Base-by-base conservation (phyloP, 2,888 invertebrate species). In the Phorcus lineatus region DNA sequence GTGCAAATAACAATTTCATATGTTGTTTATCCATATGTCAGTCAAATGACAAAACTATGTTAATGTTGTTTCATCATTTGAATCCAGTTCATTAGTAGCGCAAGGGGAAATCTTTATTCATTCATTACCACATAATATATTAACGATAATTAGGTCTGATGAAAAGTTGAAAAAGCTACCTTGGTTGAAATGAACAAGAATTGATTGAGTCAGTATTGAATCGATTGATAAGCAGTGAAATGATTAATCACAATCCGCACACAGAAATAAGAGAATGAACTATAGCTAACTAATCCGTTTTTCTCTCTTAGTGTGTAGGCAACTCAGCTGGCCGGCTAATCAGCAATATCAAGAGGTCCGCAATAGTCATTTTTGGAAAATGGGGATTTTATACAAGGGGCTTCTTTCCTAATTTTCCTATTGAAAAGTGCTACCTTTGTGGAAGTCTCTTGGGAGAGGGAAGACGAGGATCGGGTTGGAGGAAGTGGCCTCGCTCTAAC, bases 161-260 rank as follows among this genome's bases (percentile, higher is more conserved):
- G 62, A 62, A 62, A 62, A 16, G 62, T 24, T 28, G 62, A 62
- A 62, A 62, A 62, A 62, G 62, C 62, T 62, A 62, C 62, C 62
- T 62, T 62, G 62, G 62, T 62, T 62, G 62, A 62, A 62, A 62
- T 62, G 62, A 62, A 62, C 62, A 62, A 62, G 62, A 62, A 62
- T 62, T 62, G 62, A 62, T 62, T 28, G 28, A 62, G 62, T 62
- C 62, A 62, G 62, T 62, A 17, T 28, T 16, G n/a, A 62, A 62
- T 62, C 62, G 62, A 62, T 62, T 62, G 62, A 62, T 62, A 62
- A 62, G 62, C 62, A 62, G 62, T 62, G 62, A 62, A 62, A 62
- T 62, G 62, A 62, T 62, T 62, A 62, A 62, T 62, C 62, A 62
- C 62, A 62, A 62, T 62, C 28, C 62, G 24, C 62, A 62, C 24